These are phyloP conservation scores for Aurelia sp. DNA, from an alignment of 30 jellyfish, hydroid and myxozoan species.

Conservation along the genomic window DNA sequence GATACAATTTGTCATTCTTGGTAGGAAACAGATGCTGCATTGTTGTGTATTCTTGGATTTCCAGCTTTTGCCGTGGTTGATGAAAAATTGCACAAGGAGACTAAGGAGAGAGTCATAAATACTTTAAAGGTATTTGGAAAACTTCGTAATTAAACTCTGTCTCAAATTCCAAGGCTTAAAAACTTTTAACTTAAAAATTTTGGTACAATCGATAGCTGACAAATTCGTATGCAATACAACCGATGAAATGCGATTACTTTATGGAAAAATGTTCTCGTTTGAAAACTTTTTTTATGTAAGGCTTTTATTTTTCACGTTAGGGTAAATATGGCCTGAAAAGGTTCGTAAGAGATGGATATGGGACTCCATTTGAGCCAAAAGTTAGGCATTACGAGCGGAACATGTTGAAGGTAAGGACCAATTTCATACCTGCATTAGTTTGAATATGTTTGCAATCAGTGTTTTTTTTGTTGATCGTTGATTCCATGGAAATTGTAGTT, in stretches of 20 bases:
- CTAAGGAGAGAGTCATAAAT: constrained; percentile 67
- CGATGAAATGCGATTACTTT: too few relatives aligned
- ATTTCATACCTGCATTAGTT: too few relatives aligned
- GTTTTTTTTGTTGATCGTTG: too few relatives aligned
- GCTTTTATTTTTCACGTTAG: constrained; percentile 39
- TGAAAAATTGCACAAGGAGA: constrained; percentile 61
- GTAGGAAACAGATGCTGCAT: constrained; percentile 94
- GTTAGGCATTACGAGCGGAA: constrained; percentile 67
- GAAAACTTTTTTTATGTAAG: too few relatives aligned
- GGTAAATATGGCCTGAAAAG: constrained; percentile 95
- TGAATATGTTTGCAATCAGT: too few relatives aligned
- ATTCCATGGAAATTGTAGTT: too few relatives aligned
- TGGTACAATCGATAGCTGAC: too few relatives aligned
- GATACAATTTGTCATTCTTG: neutral
- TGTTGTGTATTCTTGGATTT: constrained; percentile 86
- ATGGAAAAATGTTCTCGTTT: too few relatives aligned
- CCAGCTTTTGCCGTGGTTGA: constrained; percentile 93
- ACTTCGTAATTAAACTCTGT: too few relatives aligned
- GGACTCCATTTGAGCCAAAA: constrained; percentile 73
- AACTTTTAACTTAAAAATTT: too few relatives aligned
- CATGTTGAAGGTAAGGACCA: constrained; percentile 78
- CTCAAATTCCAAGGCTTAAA: too few relatives aligned
- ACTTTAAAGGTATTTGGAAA: constrained; percentile 47
- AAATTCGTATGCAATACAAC: too few relatives aligned
- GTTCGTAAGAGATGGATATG: constrained; percentile 93